Evolutionary conservation across 30 jellyfish, hydroid and myxozoan genomes (phyloP), one percentile per base, ranked within the genome.

Genomic region (Hydractinia echinata): DNA sequence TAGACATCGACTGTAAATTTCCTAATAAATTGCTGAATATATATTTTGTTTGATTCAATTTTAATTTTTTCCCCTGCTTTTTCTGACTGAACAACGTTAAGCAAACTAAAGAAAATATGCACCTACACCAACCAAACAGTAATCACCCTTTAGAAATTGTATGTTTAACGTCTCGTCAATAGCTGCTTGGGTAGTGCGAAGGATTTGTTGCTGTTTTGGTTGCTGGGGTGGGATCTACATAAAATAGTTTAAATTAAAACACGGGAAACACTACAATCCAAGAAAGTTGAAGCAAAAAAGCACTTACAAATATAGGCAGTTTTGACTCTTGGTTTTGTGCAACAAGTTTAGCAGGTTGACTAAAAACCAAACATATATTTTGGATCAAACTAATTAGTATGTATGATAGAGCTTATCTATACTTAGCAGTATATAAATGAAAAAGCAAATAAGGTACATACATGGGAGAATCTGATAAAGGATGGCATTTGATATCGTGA

Each of bases 61-160:
- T 30, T 30, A 30, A 30, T 30, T 30, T 30, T 30, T 2, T 2
- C 44, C 44, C 44, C 44, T 30, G 44, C 44, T 30, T 30, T 30
- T 30, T 30, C 44, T 30, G 44, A 30, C 44, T 30, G 44, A 30
- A 30, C 2, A 30, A 30, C 2, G 44, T 30, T 30, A 30, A 30
- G 44, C 44, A 30, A 30, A 30, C 44, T 30, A 30, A 30, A 30
- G 55, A 19, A 21, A 67, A 67, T 13, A 20, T 13, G 8, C 8
- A 54, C 96, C 54, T 53, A 93, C 99, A 88, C 99, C 99, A 15
- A 55, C 86, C 81, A 93, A 76, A 78, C 99, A 93, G 70, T 93
- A 93, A n/a, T 87, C 91, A 10, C 99, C 99, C 54, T 66, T 82
- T 62, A 93, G 66, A 77, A 93, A 93, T 7, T 88, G 86, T 76